Evolutionary conservation across 2,113 vertebrate species (phyloP).

Genomic region (Sebastes fasciatus): DNA sequence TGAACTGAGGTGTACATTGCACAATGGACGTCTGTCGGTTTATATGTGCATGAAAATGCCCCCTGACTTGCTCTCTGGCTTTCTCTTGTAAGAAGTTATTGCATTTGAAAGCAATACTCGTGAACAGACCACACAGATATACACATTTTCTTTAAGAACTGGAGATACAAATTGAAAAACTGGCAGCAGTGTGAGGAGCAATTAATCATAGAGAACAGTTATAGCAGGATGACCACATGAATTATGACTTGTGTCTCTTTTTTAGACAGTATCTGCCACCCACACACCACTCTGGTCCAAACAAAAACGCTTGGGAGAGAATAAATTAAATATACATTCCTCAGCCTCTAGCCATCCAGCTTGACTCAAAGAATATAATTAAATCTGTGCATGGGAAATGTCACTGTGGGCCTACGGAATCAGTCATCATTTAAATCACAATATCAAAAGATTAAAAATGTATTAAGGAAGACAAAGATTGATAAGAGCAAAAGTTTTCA

Average conservation of each 20-base stretch:
- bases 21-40: no score
- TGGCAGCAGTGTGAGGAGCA: neutral
- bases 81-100: neutral
- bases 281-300: neutral
- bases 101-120: neutral
- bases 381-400: neutral
- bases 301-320: neutral
- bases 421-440: no score
- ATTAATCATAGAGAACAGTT: neutral
- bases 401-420: neutral
- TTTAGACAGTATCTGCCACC: neutral
- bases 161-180: neutral
- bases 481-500: no score
- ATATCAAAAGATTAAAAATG: no score
- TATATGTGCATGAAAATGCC: neutral
- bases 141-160: neutral
- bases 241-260: neutral
- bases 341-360: neutral
- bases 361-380: constrained; percentile 3
- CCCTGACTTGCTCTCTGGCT: neutral
- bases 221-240: neutral
- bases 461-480: no score
- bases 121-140: neutral
- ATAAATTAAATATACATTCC: neutral
- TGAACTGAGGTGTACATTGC: neutral